A percentile compares a stretch with the other conserved stretches of the same genome.
Evolutionary conservation across 2,888 invertebrate genomes (phyloP).

Genomic region (Zeuzera pyrina): DNA sequence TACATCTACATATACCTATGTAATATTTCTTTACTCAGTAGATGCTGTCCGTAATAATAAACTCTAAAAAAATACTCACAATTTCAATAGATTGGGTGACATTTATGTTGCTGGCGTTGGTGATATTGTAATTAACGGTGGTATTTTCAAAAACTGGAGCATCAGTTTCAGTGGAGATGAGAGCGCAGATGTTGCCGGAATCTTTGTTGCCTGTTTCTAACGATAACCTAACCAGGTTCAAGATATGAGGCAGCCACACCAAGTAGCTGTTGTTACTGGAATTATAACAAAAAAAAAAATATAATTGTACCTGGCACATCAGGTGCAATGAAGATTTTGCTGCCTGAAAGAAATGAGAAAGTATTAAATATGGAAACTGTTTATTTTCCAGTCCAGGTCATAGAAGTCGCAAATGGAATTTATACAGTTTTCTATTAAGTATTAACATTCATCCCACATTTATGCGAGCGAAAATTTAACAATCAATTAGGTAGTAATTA

Average conservation of each 20-base stretch:
- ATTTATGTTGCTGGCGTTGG: conserved; percentile 8
- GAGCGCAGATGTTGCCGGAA: conserved; percentile 42
- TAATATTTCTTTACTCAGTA: too few relatives aligned
- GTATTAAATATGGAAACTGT: not conserved
- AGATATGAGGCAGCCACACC: conserved; percentile 72
- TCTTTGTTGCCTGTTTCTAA: conserved; percentile 23
- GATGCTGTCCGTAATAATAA: too few relatives aligned
- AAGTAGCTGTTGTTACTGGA: conserved; percentile 68
- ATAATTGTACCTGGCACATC: not conserved
- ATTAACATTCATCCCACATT: too few relatives aligned
- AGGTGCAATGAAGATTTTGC: not conserved
- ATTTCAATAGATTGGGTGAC: conserved; percentile 14
- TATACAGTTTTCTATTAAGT: too few relatives aligned
- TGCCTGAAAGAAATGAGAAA: not conserved
- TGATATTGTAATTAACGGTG: too few relatives aligned
- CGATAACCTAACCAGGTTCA: conserved; percentile 55
- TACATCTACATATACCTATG: too few relatives aligned
- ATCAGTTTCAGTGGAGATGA: conserved; percentile 24
- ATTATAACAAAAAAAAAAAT: too few relatives aligned
- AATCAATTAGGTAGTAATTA: too few relatives aligned
- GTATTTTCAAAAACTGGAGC: too few relatives aligned
- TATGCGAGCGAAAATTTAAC: too few relatives aligned
- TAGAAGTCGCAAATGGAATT: too few relatives aligned
- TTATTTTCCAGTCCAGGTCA: too few relatives aligned
- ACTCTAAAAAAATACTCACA: conserved; percentile 15